phyloP scores from a whole-genome alignment of 2,888 invertebrate genomes.

The Amphipyra tragopoginis region DNA sequence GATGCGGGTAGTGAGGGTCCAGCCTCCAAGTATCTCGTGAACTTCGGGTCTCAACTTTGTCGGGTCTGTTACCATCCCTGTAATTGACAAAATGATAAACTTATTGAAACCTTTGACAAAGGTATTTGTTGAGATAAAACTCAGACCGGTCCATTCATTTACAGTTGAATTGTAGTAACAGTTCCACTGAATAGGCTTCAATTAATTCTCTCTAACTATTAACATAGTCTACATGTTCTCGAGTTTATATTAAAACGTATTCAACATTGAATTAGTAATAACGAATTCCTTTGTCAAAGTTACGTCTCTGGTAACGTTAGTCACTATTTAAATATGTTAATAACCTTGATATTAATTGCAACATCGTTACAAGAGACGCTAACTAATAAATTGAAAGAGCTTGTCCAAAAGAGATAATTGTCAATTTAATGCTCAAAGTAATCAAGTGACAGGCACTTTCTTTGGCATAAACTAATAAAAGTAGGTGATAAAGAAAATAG shows the following conservation, averaged over 20 bases:
- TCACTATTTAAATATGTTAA: slow-evolving; percentile 24
- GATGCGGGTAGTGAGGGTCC: slow-evolving; percentile 84
- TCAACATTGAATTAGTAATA: slow-evolving; percentile 14
- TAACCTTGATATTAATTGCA: slow-evolving; percentile 15
- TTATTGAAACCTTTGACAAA: slow-evolving; percentile 72
- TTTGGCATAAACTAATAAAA: slow-evolving; percentile 33
- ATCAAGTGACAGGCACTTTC: slow-evolving; percentile 44
- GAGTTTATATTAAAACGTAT: slow-evolving; percentile 4
- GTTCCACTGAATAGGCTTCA: slow-evolving; percentile 5
- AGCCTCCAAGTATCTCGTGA: slow-evolving; percentile 87
- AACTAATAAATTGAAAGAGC: slow-evolving; percentile 49
- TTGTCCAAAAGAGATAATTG: slow-evolving; percentile 37
- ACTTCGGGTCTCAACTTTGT: slow-evolving; percentile 76
- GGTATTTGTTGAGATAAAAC: slow-evolving; percentile 60
- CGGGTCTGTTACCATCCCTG: slow-evolving; percentile 76
- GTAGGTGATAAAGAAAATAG: slow-evolving; percentile 36
- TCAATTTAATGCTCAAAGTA: slow-evolving; percentile 29
- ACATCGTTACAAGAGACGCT: slow-evolving; percentile 33
- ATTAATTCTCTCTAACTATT: slow-evolving; percentile 6
- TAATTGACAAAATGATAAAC: slow-evolving; percentile 70
- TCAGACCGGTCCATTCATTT: slow-evolving; percentile 10
- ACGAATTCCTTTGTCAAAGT: slow-evolving; percentile 56
- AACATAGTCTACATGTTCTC: not conserved
- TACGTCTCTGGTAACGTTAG: slow-evolving; percentile 35
- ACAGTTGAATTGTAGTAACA: not conserved